Percentiles rank a stretch among this genome's conserved stretches.
Evolutionary conservation across 2,113 vertebrate genomes (phyloP).

Genomic region (Phrynocephalus versicolor): DNA sequence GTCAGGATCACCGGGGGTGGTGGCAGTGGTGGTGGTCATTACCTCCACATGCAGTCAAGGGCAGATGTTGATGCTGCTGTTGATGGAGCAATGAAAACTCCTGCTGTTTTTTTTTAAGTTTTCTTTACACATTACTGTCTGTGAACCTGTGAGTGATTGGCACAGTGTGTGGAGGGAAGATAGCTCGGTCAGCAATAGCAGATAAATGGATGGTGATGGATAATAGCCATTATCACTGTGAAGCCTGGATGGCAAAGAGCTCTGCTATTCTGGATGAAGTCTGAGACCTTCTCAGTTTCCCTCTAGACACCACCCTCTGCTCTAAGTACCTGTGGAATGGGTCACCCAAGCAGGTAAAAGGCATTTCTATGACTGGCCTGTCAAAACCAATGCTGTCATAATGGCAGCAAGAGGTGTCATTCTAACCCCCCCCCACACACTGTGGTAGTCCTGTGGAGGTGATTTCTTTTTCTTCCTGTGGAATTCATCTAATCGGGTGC

Average conservation of each 20-base stretch:
- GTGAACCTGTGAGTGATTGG: too few species aligned
- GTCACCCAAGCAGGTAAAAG: not conserved
- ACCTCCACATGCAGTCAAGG: not conserved
- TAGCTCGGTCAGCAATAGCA: not conserved
- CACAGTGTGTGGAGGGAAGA: not conserved
- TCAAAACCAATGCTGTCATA: not conserved
- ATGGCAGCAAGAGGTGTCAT: not conserved
- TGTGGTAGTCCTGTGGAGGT: not conserved
- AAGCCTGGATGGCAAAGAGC: not conserved
- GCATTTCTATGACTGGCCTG: not conserved
- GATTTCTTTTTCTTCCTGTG: not conserved
- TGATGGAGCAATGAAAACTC: not conserved
- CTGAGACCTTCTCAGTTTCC: not conserved
- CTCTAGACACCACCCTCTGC: not conserved
- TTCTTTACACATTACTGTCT: not conserved
- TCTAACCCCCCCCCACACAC: not conserved
- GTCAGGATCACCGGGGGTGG: not conserved
- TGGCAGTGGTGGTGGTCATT: too few species aligned
- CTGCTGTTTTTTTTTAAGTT: not conserved
- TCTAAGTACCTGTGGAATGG: not conserved
- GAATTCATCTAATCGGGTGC: not conserved
- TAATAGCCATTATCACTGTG: not conserved
- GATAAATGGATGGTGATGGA: not conserved
- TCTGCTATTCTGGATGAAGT: not conserved
- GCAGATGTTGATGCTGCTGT: not conserved